Base-by-base conservation (phyloP, 2,797 vertebrate species). In the Lateolabrax maculatus region DNA sequence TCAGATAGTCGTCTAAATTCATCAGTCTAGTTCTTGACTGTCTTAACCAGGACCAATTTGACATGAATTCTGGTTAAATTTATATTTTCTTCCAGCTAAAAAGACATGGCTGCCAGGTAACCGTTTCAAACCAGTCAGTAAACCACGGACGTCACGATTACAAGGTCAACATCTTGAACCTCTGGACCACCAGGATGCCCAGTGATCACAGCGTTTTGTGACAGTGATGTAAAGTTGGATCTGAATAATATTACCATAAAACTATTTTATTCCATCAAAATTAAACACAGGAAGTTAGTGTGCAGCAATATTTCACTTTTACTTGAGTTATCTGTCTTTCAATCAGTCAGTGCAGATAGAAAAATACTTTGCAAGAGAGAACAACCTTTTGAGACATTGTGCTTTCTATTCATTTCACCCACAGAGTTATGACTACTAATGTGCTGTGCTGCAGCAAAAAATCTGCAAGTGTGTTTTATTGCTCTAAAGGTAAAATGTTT, bases 321-420 rank as follows among this genome's bases (percentile, higher is more conserved):
- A 39, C 23, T 23, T 49, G 9, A 29, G n/a, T 58, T 52, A 29
- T 43, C 65, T 36, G 43, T 36, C 44, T 62, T 68, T 63, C 52
- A 80, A 34, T 71, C 57, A 68, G 62, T 16, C 6, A 5, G 52
- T 41, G 52, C 23, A 46, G 48, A 61, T 48, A 39, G 23, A 52
- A 60, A 56, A 34, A 60, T 49, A 31, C 31, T 27, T 52, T 37
- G 29, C 29, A 39, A 52, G 23, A 44, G 27, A 34, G 51, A 44
- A 41, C 19, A 53, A 53, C 31, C 18, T 36, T 1, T 36, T 57
- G 44, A 46, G 58, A 56, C 8, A 19, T 71, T 57, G 36, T 75
- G 23, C 37, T 43, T 60, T 55, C 27, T 39, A 44, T 67, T 66
- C 12, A 61, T 43, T 49, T 36, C 18, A 8, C 66, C n/a, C 1